Evolutionary conservation across 1,140 invertebrate species (phyloP), one percentile per base, ranked within the genome.

Genomic region (Trypoxylus dichotomus): DNA sequence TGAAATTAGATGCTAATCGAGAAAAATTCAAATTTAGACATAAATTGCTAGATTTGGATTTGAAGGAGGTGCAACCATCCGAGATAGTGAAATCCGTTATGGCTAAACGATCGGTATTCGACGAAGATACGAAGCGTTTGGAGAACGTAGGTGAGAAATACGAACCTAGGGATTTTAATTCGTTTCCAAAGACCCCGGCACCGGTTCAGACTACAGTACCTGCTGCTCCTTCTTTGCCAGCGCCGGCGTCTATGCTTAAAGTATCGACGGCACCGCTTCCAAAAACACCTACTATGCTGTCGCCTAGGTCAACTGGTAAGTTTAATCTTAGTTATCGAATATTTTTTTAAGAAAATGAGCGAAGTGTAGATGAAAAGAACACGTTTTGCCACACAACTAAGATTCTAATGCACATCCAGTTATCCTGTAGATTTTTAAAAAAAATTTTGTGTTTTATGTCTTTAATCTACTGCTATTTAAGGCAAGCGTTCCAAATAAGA

Each of bases 1-100:
- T 90, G 60, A 89, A 91, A 85, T 83, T 93, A 13, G 90, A 91
- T 79, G 87, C 89, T 1, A 75, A 74, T n/a, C 84, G 86, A 27
- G 89, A 88, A 80, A 88, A 86, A 80, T 90, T 90, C 79, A 88
- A 87, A 86, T 88, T 90, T 79, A 86, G 88, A 32, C 90, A 90
- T 80, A 91, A 90, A 83, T 84, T 92, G 24, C 83, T 91, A 3
- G 90, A 92, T 79, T 87, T 95, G 58, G 93, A 94, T 82, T 88
- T 93, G 7, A 90, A 92, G 80, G 92, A 94, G 83, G 89, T 95
- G 76, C 93, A 97, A 84, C 96, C 96, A 1, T 98, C 96, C 1
- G 97, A 98, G 80, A 97, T 98, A 79, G 94, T 97, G 3, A 96
- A 96, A 83, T 95, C 95, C 13, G 90, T 99, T 72, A 88, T 98